phyloP scores from a whole-genome alignment of 2,888 invertebrate genomes.

The Elgonia sp. region DNA sequence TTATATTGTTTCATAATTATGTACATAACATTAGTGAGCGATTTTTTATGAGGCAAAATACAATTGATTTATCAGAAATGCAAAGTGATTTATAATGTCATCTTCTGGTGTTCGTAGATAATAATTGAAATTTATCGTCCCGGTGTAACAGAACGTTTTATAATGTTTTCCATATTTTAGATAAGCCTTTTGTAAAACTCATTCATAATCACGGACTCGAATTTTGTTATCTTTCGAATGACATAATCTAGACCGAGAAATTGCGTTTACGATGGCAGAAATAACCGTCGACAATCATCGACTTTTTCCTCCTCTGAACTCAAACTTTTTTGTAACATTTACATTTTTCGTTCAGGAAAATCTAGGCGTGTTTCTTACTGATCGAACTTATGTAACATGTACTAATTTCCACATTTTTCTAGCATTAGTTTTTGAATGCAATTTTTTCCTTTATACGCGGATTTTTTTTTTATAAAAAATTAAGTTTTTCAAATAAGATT shows the following conservation, averaged over 20 bases:
- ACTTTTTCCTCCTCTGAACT: no score
- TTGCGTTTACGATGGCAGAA: constrained; percentile 40
- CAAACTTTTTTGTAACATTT: no score
- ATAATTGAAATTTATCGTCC: constrained; percentile 49
- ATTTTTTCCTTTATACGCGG: no score
- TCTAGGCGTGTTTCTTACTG: no score
- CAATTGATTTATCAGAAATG: constrained; percentile 65
- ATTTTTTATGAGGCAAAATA: constrained; percentile 36
- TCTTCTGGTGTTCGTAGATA: constrained; percentile 46
- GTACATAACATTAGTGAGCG: constrained; percentile 54
- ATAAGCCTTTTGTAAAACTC: constrained; percentile 50
- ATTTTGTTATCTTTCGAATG: constrained; percentile 40
- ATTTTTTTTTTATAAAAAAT: no score
- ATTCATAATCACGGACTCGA: constrained; percentile 38
- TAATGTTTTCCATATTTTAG: constrained; percentile 48
- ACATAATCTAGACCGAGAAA: constrained; percentile 69
- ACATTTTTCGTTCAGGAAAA: no score
- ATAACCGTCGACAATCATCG: constrained; percentile 28
- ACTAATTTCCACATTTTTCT: no score
- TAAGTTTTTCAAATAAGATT: no score
- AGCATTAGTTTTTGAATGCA: no score
- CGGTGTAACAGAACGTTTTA: constrained; percentile 30
- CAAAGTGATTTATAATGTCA: constrained; percentile 66
- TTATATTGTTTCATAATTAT: constrained; percentile 51
- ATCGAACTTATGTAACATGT: no score